Conservation (phyloP, 2,113 vertebrate genomes). For the Pygoscelis antarcticus region DNA sequence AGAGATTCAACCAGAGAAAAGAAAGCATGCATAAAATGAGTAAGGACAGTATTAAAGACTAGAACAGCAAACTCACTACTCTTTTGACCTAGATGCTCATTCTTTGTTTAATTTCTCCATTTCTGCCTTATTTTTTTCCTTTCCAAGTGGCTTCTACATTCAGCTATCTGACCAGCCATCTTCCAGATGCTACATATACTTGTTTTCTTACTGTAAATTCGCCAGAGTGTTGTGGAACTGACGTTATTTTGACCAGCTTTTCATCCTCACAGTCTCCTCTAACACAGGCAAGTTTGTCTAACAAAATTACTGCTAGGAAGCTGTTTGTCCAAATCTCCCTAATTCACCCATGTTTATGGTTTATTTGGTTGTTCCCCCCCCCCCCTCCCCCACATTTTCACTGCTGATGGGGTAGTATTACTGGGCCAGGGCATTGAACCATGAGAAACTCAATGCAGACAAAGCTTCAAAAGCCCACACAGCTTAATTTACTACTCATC, state of each 20-base stretch:
- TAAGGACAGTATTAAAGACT: not conserved
- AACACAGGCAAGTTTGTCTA: not conserved
- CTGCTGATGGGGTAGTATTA: not conserved
- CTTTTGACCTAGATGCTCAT: not conserved
- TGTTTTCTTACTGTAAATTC: not conserved
- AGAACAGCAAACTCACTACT: not conserved
- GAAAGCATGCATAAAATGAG: not conserved
- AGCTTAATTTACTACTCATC: not conserved
- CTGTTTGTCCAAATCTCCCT: not conserved
- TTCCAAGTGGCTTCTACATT: not conserved
- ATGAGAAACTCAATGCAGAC: not conserved
- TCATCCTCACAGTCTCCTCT: not conserved
- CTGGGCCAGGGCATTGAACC: not conserved
- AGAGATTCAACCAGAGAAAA: not conserved
- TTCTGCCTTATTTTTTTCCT: not conserved
- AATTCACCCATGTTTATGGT: not conserved
- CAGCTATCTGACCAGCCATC: not conserved
- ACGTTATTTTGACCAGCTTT: not conserved
- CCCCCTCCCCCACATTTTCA: rapidly evolving
- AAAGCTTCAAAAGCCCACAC: not conserved
- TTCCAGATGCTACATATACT: not conserved
- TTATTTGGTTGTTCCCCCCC: not conserved
- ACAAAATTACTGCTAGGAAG: not conserved
- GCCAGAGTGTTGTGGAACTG: not conserved
- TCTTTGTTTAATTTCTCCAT: not conserved